A percentile compares a stretch with the other conserved stretches of the same genome.
Conservation (phyloP, 2,888 invertebrate genomes). For the Portevinia maculata region DNA sequence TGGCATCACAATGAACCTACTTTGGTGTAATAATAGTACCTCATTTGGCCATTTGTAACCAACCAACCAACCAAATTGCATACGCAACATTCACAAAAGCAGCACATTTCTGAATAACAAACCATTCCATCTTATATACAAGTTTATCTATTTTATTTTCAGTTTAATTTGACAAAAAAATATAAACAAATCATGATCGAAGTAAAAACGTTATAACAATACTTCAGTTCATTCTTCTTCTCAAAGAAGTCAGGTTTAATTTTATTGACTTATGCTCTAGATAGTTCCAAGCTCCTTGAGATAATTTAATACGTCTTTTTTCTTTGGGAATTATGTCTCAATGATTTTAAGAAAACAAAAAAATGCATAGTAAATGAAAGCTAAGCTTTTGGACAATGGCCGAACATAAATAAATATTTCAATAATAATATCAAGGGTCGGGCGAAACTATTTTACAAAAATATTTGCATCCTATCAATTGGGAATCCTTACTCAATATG, state of each 20-base stretch:
- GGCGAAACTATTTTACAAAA: constrained; percentile 56
- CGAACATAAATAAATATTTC: constrained; percentile 15
- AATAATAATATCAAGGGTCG: background rate
- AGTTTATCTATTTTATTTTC: too few relatives aligned
- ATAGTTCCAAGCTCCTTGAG: constrained; percentile 60
- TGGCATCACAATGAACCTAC: too few relatives aligned
- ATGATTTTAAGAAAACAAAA: constrained; percentile 26
- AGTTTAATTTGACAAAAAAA: too few relatives aligned
- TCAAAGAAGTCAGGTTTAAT: constrained; percentile 49
- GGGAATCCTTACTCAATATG: constrained; percentile 36
- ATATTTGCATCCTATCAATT: constrained; percentile 28
- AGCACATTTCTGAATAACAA: too few relatives aligned
- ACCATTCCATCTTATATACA: too few relatives aligned
- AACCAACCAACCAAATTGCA: too few relatives aligned
- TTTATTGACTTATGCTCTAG: constrained; percentile 61
- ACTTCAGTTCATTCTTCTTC: constrained; percentile 31
- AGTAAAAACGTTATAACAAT: too few relatives aligned
- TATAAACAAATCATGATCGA: too few relatives aligned
- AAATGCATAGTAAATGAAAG: constrained; percentile 64
- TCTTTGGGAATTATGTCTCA: constrained; percentile 27
- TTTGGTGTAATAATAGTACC: too few relatives aligned
- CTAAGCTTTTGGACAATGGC: constrained; percentile 57
- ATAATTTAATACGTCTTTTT: constrained; percentile 66
- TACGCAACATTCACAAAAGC: too few relatives aligned
- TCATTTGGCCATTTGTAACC: too few relatives aligned